Percentiles rank a stretch among this genome's conserved stretches.
These are phyloP conservation scores for Monopis laevigella DNA, from an alignment of 2,888 invertebrate species.

Conservation along the genomic window DNA sequence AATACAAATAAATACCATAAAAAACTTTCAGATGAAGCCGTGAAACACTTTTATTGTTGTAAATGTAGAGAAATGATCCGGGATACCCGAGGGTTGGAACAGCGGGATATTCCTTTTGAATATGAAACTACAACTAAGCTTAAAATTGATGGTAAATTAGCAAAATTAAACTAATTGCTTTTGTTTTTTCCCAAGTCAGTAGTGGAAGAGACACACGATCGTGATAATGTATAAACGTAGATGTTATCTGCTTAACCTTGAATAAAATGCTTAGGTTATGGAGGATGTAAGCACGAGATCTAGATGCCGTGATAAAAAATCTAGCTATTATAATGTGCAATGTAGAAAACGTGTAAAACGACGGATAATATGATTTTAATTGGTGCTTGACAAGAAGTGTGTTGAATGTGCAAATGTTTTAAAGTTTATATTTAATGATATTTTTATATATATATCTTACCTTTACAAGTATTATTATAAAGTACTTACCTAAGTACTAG, in stretches of 20 bases:
- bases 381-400: too few relatives aligned
- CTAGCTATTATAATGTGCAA: too few relatives aligned
- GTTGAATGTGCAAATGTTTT: too few relatives aligned
- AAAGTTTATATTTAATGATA: too few relatives aligned
- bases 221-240: conserved; percentile 19
- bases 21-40: conserved; percentile 38
- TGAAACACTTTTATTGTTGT: conserved; percentile 51
- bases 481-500: too few relatives aligned
- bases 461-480: too few relatives aligned
- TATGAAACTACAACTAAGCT: conserved; percentile 43
- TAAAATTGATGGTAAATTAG: conserved; percentile 57
- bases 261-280: too few relatives aligned
- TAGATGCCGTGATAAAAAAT: too few relatives aligned
- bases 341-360: too few relatives aligned
- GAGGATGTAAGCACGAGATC: too few relatives aligned
- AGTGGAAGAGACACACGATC: conserved; percentile 3
- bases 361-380: too few relatives aligned
- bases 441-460: too few relatives aligned
- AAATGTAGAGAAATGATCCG: conserved; percentile 44
- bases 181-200: conserved; percentile 41
- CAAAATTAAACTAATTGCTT: conserved; percentile 54
- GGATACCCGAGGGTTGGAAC: conserved; percentile 29
- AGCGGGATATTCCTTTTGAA: conserved; percentile 30
- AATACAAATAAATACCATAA: conserved; percentile 34
- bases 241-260: conserved; percentile 45